Base-by-base conservation (phyloP, 2,888 invertebrate species). In the Hypomecis atomaria region DNA sequence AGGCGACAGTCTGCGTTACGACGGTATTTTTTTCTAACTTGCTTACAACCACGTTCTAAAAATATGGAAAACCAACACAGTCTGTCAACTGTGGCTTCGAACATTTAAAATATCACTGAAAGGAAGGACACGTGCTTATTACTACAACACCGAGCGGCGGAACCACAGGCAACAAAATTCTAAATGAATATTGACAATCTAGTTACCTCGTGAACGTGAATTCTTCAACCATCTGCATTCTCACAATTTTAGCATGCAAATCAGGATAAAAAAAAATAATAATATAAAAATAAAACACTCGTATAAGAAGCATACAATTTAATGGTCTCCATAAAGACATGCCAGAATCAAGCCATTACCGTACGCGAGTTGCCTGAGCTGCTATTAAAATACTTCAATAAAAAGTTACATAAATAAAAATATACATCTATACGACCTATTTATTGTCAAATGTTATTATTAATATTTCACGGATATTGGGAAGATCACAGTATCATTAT, bases 221-320 rank as follows among this genome's bases (percentile, higher is more conserved):
- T 88, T 89, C 90, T 89, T 83, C 90, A 92, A 87, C 91, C 91
- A 92, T 89, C 87, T 75, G 84, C 85, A 81, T 83, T 84, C 85
- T 79, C 75, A 73, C 78, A 77, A 78, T 75, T 60, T 67, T 69
- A 73, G 76, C 92, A 91, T 91, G 90, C 91, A 87, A 85, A 84
- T 75, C 80, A 82, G 85, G 84, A 80, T 77, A 78, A 77, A 73
- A 56, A 83, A 79, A 76, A n/a, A n/a, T n/a, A n/a, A 23, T 23
- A 23, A 23, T 23, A 23, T 23, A 78, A 45, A 60, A 88, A 89
- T 87, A 86, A 90, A 89, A 89, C 87, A 88, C 86, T 78, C 74
- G 62, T 71, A 73, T 88, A 87, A 85, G 86, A 92, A 92, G 92
- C 92, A 88, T 90, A 89, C 86, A 91, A 89, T 89, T 91, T 89